Percentiles rank a stretch among this genome's conserved stretches.
Evolutionary conservation across 2,113 vertebrate species (phyloP).

Genomic region (Heliornis fulica): DNA sequence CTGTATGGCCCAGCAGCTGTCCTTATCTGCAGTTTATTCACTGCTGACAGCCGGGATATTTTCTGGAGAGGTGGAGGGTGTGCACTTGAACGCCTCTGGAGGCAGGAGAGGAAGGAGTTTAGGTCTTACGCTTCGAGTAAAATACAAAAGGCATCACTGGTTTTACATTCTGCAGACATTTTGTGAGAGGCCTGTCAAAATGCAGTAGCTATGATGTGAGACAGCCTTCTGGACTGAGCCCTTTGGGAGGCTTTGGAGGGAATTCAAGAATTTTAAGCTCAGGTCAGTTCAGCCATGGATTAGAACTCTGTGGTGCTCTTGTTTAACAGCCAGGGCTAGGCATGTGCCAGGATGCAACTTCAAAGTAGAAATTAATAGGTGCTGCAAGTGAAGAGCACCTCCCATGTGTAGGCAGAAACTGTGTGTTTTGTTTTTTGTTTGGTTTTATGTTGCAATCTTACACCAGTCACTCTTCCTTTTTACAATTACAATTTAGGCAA

Average conservation of each 20-base stretch:
- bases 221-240: neutral
- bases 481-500: neutral
- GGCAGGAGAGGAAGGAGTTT: neutral
- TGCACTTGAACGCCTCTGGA: neutral
- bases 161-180: neutral
- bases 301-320: neutral
- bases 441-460: neutral
- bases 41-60: neutral
- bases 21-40: neutral
- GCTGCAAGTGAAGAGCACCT: neutral
- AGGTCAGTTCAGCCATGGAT: neutral
- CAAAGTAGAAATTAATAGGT: neutral
- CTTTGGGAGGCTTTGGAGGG: neutral
- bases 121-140: fast-evolving
- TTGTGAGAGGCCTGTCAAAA: neutral
- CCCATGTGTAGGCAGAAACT: neutral
- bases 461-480: neutral
- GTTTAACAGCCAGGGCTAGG: neutral
- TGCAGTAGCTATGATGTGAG: neutral
- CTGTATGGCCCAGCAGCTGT: neutral
- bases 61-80: neutral
- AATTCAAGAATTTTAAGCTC: neutral
- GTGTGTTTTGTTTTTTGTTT: neutral
- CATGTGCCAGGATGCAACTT: neutral
- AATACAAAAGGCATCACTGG: neutral